Conservation (phyloP, 2,888 invertebrate species). For the Diarsia dahlii region DNA sequence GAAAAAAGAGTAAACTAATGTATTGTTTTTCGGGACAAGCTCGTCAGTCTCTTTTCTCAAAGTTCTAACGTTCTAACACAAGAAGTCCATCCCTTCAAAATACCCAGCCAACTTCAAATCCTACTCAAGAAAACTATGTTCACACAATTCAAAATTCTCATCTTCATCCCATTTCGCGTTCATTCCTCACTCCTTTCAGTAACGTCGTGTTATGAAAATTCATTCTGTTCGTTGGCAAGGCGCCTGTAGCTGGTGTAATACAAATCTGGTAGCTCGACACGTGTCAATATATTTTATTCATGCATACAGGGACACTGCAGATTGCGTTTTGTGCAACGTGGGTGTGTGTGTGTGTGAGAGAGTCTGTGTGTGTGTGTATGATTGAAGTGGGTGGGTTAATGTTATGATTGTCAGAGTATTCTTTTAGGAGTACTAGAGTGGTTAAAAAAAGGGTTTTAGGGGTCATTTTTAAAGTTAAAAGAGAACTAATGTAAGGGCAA, state of each 20-base stretch:
- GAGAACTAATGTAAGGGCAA: too few species aligned
- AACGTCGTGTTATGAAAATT: constrained; percentile 62
- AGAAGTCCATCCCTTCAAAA: neutral
- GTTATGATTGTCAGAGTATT: constrained; percentile 11
- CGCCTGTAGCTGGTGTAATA: constrained; percentile 62
- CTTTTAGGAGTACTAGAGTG: too few species aligned
- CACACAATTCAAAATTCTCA: constrained; percentile 34
- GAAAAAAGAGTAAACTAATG: too few species aligned
- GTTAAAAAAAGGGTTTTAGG: too few species aligned
- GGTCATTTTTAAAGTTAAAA: too few species aligned
- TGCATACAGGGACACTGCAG: constrained; percentile 72
- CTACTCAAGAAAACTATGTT: constrained; percentile 13
- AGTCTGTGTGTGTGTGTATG: constrained; percentile 14
- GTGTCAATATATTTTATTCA: constrained; percentile 84
- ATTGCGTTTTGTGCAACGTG: constrained; percentile 72
- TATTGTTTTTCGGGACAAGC: too few species aligned
- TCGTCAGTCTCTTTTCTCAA: too few species aligned
- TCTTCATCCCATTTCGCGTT: constrained; percentile 29
- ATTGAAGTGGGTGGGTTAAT: constrained; percentile 35
- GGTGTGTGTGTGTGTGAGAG: constrained; percentile 51
- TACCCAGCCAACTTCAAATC: neutral
- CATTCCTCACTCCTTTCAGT: constrained; percentile 45
- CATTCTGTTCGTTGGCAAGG: constrained; percentile 63
- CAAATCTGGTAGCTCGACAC: constrained; percentile 72
- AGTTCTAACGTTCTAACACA: neutral